phyloP scores from a whole-genome alignment of 64 coral and sea anemone species.

The Montipora foliosa region DNA sequence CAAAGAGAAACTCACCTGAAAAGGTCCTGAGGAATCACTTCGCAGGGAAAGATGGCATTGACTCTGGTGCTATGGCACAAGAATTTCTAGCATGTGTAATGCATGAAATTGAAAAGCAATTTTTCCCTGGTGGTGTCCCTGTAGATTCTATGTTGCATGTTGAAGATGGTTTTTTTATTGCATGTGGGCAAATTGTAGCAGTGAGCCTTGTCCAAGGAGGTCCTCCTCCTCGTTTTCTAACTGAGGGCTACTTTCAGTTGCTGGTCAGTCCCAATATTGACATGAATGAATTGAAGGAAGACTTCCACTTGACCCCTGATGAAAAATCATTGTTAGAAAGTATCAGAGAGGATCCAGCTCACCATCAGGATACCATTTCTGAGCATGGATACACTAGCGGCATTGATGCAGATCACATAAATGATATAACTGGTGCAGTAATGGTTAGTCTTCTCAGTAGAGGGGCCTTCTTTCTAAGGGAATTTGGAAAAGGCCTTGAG shows the following conservation, averaged over 20 bases:
- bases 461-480: conserved; percentile 53
- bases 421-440: conserved; percentile 32
- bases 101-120: conserved; percentile 70
- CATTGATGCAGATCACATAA: conserved; percentile 26
- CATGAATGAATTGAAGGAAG: conserved; percentile 23
- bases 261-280: conserved; percentile 60
- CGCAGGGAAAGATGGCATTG: conserved; percentile 82
- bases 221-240: conserved; percentile 59
- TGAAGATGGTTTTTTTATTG: conserved; percentile 51
- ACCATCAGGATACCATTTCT: conserved; percentile 25
- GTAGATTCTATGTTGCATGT: conserved; percentile 56
- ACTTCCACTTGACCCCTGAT: conserved; percentile 34
- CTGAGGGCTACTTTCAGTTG: conserved; percentile 17
- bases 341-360: conserved; percentile 45
- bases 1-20: conserved; percentile 20
- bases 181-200: conserved; percentile 72
- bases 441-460: conserved; percentile 58
- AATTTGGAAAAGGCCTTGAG: conserved; percentile 70
- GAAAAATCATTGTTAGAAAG: conserved; percentile 5
- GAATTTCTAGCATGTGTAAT: conserved; percentile 81
- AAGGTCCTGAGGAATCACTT: conserved; percentile 64
- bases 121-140: conserved; percentile 74
- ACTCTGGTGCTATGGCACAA: conserved; percentile 79
- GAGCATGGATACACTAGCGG: conserved; percentile 70
- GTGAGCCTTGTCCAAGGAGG: conserved; percentile 69